Base-by-base conservation (phyloP, 2,113 vertebrate species). In the Pavo muticus region DNA sequence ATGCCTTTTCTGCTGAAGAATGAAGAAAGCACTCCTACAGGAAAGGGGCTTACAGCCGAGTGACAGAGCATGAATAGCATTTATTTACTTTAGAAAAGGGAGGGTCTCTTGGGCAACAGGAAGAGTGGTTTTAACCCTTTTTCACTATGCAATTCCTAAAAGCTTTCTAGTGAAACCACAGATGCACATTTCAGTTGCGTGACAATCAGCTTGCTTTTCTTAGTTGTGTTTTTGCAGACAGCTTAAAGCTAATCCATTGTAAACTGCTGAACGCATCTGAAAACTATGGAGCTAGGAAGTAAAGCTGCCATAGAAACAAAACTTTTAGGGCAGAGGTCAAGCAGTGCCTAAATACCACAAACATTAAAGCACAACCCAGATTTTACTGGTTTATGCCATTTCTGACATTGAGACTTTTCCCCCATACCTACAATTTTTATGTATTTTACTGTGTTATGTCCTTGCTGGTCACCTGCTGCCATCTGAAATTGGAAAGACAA, bases 281-380 rank as follows among this genome's bases (percentile, higher is more conserved):
- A 82, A 95, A 87, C 35, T 42, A 44, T 30, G 63, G n/a, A n/a
- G 10, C 50, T 39, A 14, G 39, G 10, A 94, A 77, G 13, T 15
- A 86, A 80, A 87, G 67, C 39, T 73, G 52, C 6, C 37, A 67
- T n/a, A 71, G n/a, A 73, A 61, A n/a, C 35, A 85, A 79, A 89
- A 68, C 57, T 21, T 39, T 44, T 0, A 0, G 9, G 12, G 24
- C 32, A 80, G 30, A 77, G n/a, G 56, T 59, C 76, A 71, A 56
- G 44, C 42, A 71, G 45, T 5, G 19, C 9, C 61, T 2, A 2
- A 64, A n/a, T 52, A 45, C 8, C 44, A 69, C 0, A 0, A 18
- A 44, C 15, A 60, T 78, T 7, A 61, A 90, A 60, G 44, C 18
- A 88, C 30, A 87, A 72, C 68, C 13, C 30, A 69, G 39, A 45